Evolutionary conservation across 2,888 invertebrate genomes (phyloP).

Genomic region (Incurvaria masculella): DNA sequence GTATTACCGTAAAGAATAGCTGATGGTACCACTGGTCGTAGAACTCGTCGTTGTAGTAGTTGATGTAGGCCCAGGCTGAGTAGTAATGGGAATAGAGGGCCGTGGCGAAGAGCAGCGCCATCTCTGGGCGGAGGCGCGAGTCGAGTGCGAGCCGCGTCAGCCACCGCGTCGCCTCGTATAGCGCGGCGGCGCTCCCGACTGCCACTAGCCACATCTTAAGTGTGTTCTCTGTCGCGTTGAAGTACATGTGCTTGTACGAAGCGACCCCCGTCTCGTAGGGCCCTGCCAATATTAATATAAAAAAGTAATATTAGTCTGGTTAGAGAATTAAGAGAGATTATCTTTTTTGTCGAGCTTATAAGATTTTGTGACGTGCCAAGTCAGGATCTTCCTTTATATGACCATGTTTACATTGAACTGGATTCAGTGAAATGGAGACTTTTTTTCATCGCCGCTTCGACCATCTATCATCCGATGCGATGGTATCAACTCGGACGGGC

Average conservation of each 20-base stretch:
- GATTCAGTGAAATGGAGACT: too few relatives aligned
- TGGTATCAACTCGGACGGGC: too few relatives aligned
- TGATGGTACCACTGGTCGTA: constrained; percentile 70
- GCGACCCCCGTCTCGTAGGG: constrained; percentile 68
- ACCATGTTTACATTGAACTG: too few relatives aligned
- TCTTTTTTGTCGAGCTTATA: too few relatives aligned
- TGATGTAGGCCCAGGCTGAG: constrained; percentile 67
- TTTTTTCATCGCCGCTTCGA: too few relatives aligned
- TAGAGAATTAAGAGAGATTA: too few relatives aligned
- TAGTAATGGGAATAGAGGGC: constrained; percentile 67
- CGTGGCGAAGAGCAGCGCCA: constrained; percentile 59
- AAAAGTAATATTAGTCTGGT: too few relatives aligned
- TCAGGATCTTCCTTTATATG: too few relatives aligned
- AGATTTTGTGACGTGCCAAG: too few relatives aligned
- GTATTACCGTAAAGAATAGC: constrained; percentile 57
- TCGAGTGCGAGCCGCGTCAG: constrained; percentile 49
- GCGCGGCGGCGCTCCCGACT: constrained; percentile 53
- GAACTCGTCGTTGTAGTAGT: constrained; percentile 70
- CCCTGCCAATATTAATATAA: constrained; percentile 30
- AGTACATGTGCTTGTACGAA: constrained; percentile 68
- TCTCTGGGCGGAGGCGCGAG: constrained; percentile 53
- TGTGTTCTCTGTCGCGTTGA: constrained; percentile 63
- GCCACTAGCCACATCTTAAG: constrained; percentile 65
- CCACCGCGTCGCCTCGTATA: constrained; percentile 61
- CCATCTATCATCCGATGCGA: too few relatives aligned